Conservation (phyloP, 2,888 invertebrate species). For the Vannuccia rotundouncinata region DNA sequence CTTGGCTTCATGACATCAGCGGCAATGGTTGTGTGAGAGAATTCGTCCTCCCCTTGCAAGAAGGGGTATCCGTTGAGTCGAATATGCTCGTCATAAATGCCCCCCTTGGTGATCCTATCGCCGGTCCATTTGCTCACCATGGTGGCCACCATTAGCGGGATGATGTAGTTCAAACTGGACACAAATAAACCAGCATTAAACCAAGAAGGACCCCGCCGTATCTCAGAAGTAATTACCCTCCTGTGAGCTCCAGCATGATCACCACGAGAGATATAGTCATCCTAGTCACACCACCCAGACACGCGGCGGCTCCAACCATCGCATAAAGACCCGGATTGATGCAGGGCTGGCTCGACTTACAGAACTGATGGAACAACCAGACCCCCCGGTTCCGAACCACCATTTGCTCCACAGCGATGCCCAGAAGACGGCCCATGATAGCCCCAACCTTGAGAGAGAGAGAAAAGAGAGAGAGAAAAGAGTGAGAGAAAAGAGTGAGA, state of each 20-base stretch:
- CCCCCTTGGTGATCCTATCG: conserved; percentile 59
- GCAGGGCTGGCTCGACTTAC: conserved; percentile 79
- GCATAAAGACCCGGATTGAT: conserved; percentile 97
- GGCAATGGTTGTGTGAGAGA: conserved; percentile 90
- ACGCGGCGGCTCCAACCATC: conserved; percentile 98
- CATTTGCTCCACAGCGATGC: conserved; percentile 88
- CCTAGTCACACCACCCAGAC: conserved; percentile 86
- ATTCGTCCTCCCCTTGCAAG: conserved; percentile 89
- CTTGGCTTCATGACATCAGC: conserved; percentile 96
- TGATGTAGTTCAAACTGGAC: conserved; percentile 72
- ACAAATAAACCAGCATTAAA: conserved; percentile 8
- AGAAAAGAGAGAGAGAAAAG: background rate
- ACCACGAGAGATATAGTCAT: conserved; percentile 95
- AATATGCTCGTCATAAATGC: conserved; percentile 90
- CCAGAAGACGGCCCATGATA: conserved; percentile 88
- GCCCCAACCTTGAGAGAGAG: conserved; percentile 66
- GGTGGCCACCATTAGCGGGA: conserved; percentile 94
- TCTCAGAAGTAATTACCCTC: conserved; percentile 61
- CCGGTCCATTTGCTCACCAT: conserved; percentile 99
- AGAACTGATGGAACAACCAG: conserved; percentile 57
- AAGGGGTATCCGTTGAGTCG: conserved; percentile 97
- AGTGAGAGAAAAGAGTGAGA: conserved; percentile 7
- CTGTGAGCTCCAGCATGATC: conserved; percentile 98
- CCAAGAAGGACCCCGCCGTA: background rate
- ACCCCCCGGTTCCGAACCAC: conserved; percentile 61